Conservation (phyloP, 2,888 invertebrate species). For the Cantharis lateralis region DNA sequence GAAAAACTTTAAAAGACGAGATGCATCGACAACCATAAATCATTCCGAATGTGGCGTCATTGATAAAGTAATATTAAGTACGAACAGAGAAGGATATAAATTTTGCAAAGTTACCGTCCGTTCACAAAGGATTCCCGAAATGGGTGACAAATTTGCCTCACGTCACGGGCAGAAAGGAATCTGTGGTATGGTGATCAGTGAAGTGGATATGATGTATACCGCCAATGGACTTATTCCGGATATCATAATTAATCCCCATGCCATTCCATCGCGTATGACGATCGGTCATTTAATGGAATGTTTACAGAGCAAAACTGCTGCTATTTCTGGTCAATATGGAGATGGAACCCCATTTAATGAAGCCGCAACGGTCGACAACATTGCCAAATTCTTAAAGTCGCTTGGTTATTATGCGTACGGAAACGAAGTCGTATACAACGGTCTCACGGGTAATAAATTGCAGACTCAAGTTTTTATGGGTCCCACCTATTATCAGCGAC, state of each 20-base stretch:
- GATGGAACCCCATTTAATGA: conserved; percentile 99
- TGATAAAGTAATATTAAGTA: conserved; percentile 98
- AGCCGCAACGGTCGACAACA: conserved; percentile 98
- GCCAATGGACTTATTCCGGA: conserved; percentile 97
- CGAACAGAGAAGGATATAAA: conserved; percentile 98
- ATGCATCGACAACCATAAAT: conserved; percentile 94
- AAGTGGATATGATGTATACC: conserved; percentile 96
- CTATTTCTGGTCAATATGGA: conserved; percentile 98
- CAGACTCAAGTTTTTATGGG: conserved; percentile 97
- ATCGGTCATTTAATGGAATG: conserved; percentile 99
- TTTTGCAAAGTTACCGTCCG: conserved; percentile 99
- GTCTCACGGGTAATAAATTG: conserved; percentile 97
- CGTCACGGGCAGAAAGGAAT: conserved; percentile 99
- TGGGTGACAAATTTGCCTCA: conserved; percentile 99
- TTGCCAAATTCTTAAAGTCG: conserved; percentile 93
- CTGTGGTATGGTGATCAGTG: conserved; percentile 97
- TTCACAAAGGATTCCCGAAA: conserved; percentile 98
- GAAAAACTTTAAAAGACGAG: no score
- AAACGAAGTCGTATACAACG: conserved; percentile 95
- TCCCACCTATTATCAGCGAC: conserved; percentile 91
- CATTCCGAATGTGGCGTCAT: conserved; percentile 99
- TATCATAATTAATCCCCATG: conserved; percentile 99
- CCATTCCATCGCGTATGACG: conserved; percentile 99
- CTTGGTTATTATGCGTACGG: conserved; percentile 95
- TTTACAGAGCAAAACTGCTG: conserved; percentile 86